Evolutionary conservation across 1,140 invertebrate genomes (phyloP), one percentile per base, ranked within the genome.

Genomic region (Drosophila arizonae): DNA sequence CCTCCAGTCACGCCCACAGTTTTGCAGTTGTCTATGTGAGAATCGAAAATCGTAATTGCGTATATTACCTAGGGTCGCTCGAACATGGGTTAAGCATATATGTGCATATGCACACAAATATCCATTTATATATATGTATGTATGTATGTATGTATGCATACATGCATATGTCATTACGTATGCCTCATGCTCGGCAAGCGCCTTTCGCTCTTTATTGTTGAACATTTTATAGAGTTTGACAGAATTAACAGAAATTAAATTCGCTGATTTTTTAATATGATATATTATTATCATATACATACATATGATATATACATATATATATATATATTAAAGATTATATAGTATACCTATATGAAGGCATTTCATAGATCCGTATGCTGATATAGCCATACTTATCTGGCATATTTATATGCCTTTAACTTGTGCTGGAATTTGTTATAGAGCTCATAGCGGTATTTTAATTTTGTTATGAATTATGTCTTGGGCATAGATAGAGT

Each of bases 21-120:
- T 33, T 26, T 5, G 8, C 43, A 30, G n/a, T 30, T 30, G 4
- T 6, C n/a, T 11, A 21, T 62, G 43, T n/a, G 13, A 45, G 60
- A 67, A 39, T 48, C 11, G 13, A 52, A 67, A 67, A 39, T 55
- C 41, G 50, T 61, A 61, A 72, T 67, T 72, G 65, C 70, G 64
- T 24, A 41, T 72, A 68, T 67, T 60, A 56, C 64, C 52, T 30
- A 30, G 4, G 36, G 6, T 13, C 33, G 36, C 3, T 13, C 33
- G 36, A 46, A 13, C 41, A 30, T 15, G 43, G 57, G 41, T 60
- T 48, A 21, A 60, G 30, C 26, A 28, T n/a, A n/a, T 17, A 39
- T 17, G 36, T 54, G 28, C 9, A 33, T 6, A 33, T 9, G 1
- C 8, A 15, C 9, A n/a, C 17, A 55, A 11, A 11, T 17, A 39